Evolutionary conservation across 30 jellyfish, hydroid and myxozoan genomes (phyloP).

Genomic region (Cassiopea xamachana): DNA sequence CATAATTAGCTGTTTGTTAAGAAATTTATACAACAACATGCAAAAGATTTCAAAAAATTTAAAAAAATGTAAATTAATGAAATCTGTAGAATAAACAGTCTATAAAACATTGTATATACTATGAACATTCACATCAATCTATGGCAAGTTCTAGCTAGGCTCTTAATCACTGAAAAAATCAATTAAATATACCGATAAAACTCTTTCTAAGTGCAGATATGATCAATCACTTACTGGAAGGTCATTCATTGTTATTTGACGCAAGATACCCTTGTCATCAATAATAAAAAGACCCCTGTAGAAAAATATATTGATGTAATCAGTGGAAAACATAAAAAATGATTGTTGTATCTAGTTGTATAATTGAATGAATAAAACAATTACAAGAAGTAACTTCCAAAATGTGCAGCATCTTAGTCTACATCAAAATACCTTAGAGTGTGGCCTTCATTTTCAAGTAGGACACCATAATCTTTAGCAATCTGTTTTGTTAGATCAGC

Average conservation of each 20-base stretch:
- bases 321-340: background rate
- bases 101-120: no score
- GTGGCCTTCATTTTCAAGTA: conserved; percentile 97
- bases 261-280: conserved; percentile 94
- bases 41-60: no score
- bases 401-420: background rate
- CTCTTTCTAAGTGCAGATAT: background rate
- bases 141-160: no score
- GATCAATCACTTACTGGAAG: conserved; percentile 84
- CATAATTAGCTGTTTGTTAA: no score
- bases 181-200: background rate
- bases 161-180: background rate
- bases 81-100: no score
- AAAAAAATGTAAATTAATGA: no score
- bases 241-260: conserved; percentile 99
- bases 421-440: conserved; percentile 74
- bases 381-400: background rate
- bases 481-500: conserved; percentile 98
- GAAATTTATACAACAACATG: no score
- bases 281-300: conserved; percentile 96
- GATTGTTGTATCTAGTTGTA: background rate
- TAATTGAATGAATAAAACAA: background rate
- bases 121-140: no score
- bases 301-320: background rate
- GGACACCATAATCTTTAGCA: conserved; percentile 96